Evolutionary conservation across 1,140 invertebrate species (phyloP), one percentile per base, ranked within the genome.

Genomic region (Chelonus insularis): DNA sequence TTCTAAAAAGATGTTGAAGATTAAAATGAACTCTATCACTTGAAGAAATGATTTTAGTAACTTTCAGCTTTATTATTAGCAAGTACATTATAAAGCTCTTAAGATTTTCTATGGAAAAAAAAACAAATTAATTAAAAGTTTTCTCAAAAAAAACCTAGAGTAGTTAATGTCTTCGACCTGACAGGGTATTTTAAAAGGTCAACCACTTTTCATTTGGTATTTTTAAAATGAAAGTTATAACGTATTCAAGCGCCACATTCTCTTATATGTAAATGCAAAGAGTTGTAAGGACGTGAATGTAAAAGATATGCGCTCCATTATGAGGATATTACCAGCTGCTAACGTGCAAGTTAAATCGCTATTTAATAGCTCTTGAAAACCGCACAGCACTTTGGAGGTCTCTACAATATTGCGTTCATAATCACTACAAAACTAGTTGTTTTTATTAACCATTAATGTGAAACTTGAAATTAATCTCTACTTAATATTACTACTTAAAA

Each of bases 311-410:
- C 60, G 64, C 37, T 63, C 55, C 63, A 62, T 67, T 64, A 64
- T 64, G 66, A 60, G 62, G 64, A 68, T 72, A 72, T 72, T 72
- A 68, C 71, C 71, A 72, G 71, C 68, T 69, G 71, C 70, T 72
- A 72, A 65, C 65, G 69, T 70, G 66, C 66, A 56, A 60, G 63
- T 60, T 66, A 68, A 67, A 71, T 69, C 66, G 58, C 56, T 59
- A 66, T 64, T 64, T 63, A 60, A 71, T 70, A 64, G 71, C 69
- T 63, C 41, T 43, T 2, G 41, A 43, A 43, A 43, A 43, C 41
- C 65, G 68, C 43, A 57, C 45, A 48, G 6, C n/a, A 11, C 21
- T n/a, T 21, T 48, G 11, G 11, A 23, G 18, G 41, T 16, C 8
- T 48, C 7, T 48, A 48, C 45, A 9, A 48, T 21, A 48, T 23